Percentiles rank a stretch among this genome's conserved stretches.
phyloP scores from a whole-genome alignment of 1,140 invertebrate genomes.

The Hylaeus volcanicus region DNA sequence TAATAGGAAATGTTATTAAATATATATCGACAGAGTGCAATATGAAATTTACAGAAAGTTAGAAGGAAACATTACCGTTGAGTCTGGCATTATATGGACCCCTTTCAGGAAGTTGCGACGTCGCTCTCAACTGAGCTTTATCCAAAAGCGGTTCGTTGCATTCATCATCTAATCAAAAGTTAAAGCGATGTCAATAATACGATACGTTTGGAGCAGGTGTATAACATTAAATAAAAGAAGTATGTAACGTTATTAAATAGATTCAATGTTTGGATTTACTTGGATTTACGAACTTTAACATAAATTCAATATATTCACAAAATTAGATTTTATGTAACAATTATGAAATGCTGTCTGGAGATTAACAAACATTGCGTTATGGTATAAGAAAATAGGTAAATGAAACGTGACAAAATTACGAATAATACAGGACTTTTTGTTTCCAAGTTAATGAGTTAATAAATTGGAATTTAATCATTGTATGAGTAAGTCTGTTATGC shows the following conservation, averaged over 20 bases:
- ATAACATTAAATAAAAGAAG: not conserved
- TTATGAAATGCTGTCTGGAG: not conserved
- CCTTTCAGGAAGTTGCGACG: slow-evolving; percentile 88
- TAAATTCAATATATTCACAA: not conserved
- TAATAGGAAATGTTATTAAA: slow-evolving; percentile 6
- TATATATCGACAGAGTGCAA: slow-evolving; percentile 9
- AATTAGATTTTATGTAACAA: slow-evolving; percentile 12
- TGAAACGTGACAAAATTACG: not conserved
- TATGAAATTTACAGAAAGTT: slow-evolving; percentile 1
- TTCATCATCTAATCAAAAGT: slow-evolving; percentile 84
- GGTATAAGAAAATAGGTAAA: not conserved
- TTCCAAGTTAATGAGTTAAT: not conserved
- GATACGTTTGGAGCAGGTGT: not conserved
- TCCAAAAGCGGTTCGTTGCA: slow-evolving; percentile 90
- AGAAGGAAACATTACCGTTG: slow-evolving; percentile 85
- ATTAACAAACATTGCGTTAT: too few species aligned
- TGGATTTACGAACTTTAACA: not conserved
- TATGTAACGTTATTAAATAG: too few species aligned
- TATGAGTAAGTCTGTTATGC: not conserved
- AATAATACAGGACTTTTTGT: not conserved
- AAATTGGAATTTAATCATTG: not conserved
- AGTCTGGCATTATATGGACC: slow-evolving; percentile 90
- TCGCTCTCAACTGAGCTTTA: slow-evolving; percentile 86
- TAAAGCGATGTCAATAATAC: slow-evolving; percentile 11
- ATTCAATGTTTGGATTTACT: too few species aligned